Evolutionary conservation across 1,140 invertebrate genomes (phyloP).

Genomic region (Bicyclus anynana): DNA sequence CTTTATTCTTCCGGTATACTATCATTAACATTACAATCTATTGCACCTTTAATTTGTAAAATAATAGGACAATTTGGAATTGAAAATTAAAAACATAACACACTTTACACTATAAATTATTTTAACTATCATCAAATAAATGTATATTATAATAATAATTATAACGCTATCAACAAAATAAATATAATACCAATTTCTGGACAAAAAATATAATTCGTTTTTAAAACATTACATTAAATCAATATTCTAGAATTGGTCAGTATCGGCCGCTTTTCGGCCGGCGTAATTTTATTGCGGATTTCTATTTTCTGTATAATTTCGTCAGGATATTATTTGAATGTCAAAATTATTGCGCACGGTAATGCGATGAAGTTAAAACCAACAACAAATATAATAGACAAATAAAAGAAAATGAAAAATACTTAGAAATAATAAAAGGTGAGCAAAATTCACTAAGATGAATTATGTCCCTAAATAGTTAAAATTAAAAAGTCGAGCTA

Average conservation of each 20-base stretch:
- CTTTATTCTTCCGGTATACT: neutral
- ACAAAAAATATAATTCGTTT: neutral
- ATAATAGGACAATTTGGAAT: neutral
- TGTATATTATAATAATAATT: neutral
- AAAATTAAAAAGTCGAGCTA: neutral
- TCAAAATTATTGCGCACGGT: neutral
- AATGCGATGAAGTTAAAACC: neutral
- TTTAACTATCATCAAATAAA: neutral
- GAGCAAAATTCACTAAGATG: neutral
- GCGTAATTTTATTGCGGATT: too few species aligned
- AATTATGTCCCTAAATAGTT: neutral
- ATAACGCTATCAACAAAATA: neutral
- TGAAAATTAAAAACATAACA: neutral
- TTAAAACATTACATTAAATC: neutral
- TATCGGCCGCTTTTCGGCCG: too few species aligned
- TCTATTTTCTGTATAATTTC: neutral
- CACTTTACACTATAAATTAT: neutral
- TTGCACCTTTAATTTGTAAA: conserved; percentile 1
- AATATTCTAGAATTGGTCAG: too few species aligned
- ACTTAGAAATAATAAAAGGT: neutral
- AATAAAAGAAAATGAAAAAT: neutral
- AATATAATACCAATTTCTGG: neutral
- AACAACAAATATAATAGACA: neutral
- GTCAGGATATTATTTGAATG: neutral
- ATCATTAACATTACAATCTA: neutral